phyloP scores from a whole-genome alignment of 2,113 vertebrate genomes.

The Oostethus manadensis region DNA sequence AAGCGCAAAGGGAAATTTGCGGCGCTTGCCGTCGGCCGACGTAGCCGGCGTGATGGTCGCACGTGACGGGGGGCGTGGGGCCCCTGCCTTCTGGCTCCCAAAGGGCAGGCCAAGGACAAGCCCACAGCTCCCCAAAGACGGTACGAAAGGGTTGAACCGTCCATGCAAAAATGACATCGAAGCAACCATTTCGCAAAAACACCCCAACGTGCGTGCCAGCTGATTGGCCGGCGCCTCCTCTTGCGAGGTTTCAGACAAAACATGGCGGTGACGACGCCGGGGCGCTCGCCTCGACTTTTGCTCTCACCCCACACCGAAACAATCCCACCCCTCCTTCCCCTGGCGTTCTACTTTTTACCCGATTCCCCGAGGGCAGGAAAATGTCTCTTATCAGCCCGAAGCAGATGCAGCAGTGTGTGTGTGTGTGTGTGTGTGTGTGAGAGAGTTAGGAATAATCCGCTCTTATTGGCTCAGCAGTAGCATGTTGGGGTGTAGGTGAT shows the following conservation, averaged over 20 bases:
- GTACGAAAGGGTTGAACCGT: too few relatives aligned
- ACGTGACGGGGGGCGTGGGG: neutral
- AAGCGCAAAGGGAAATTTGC: conserved; percentile 45
- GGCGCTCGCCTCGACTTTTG: conserved; percentile 22
- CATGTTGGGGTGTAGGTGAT: conserved; percentile 39
- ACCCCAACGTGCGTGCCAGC: too few relatives aligned
- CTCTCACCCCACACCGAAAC: conserved; percentile 7
- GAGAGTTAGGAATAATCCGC: conserved; percentile 51
- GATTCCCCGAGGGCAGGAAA: conserved; percentile 50
- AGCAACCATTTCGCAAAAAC: too few relatives aligned
- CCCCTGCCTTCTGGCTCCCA: neutral
- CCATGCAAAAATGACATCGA: too few relatives aligned
- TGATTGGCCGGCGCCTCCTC: too few relatives aligned
- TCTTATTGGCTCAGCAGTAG: conserved; percentile 51
- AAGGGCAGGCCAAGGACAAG: conserved; percentile 32
- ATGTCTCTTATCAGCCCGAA: conserved; percentile 65
- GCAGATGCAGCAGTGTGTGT: conserved; percentile 48
- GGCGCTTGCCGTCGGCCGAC: conserved; percentile 38
- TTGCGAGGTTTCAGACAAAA: neutral
- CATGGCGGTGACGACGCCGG: neutral
- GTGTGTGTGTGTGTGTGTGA: conserved; percentile 22
- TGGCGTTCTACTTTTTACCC: conserved; percentile 44
- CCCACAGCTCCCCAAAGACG: too few relatives aligned
- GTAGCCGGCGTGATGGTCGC: conserved; percentile 5
- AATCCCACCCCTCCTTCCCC: conserved; percentile 11